Percentiles rank a stretch among this genome's conserved stretches.
Conservation (phyloP, 2,888 invertebrate genomes). For the Scaptomyza flava region DNA sequence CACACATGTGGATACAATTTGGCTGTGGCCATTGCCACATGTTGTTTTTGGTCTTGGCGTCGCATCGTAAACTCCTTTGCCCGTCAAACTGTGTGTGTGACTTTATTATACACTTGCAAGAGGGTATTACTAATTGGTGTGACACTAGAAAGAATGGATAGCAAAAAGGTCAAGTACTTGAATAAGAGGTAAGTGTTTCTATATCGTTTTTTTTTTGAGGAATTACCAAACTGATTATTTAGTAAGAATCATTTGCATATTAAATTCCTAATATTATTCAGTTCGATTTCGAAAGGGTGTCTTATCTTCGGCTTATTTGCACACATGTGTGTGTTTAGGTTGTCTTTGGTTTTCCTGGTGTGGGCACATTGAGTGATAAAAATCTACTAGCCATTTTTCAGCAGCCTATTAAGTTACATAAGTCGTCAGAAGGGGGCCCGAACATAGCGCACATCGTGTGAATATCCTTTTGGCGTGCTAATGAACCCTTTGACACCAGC, state of each 20-base stretch:
- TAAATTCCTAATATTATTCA: neutral
- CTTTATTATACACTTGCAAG: conserved; percentile 1
- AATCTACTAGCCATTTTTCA: conserved; percentile 70
- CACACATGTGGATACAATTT: conserved; percentile 79
- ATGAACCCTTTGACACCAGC: conserved; percentile 71
- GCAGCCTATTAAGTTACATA: conserved; percentile 77
- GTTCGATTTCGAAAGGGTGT: neutral
- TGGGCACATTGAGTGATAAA: conserved; percentile 61
- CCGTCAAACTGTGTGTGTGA: conserved; percentile 21
- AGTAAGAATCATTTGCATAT: no score
- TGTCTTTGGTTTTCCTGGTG: conserved; percentile 15
- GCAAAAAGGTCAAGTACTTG: neutral
- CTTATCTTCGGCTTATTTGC: neutral
- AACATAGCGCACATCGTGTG: conserved; percentile 58
- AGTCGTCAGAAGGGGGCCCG: conserved; percentile 46
- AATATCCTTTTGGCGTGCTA: conserved; percentile 74
- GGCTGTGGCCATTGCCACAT: conserved; percentile 74
- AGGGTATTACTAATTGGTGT: conserved; percentile 5
- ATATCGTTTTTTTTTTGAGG: no score
- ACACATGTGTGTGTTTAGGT: conserved; percentile 19
- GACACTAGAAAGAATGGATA: neutral
- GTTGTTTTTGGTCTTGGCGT: conserved; percentile 61
- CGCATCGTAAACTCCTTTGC: conserved; percentile 57
- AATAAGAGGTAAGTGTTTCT: neutral
- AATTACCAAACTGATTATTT: no score